A percentile compares a stretch with the other conserved stretches of the same genome.
Conservation (phyloP, 2,888 invertebrate species). For the Sericinus montela region DNA sequence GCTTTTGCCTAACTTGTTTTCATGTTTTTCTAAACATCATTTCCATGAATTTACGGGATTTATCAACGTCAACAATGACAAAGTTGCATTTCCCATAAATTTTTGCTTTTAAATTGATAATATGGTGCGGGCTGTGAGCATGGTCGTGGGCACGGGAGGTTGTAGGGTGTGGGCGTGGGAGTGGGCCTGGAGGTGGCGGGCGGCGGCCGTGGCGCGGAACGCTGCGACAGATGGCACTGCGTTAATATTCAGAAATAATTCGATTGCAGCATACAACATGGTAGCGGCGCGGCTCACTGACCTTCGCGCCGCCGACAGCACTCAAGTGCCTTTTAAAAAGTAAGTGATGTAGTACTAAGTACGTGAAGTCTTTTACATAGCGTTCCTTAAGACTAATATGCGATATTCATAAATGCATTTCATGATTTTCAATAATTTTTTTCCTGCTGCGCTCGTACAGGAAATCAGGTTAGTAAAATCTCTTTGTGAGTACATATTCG, state of each 20-base stretch:
- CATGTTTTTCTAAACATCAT: neutral
- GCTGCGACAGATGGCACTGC: conserved; percentile 47
- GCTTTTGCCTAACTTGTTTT: neutral
- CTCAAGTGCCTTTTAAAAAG: conserved; percentile 99
- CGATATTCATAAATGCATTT: no score
- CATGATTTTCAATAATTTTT: conserved; percentile 20
- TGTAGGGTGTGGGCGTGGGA: conserved; percentile 21
- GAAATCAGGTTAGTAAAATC: conserved; percentile 65
- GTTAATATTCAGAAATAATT: conserved; percentile 82
- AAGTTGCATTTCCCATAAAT: conserved; percentile 31
- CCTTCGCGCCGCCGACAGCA: conserved; percentile 95
- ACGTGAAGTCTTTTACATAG: no score
- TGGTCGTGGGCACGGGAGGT: conserved; percentile 16
- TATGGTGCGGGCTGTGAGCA: conserved; percentile 74
- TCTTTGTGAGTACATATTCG: neutral
- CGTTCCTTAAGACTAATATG: no score
- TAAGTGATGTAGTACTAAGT: conserved; percentile 81
- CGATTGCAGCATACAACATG: conserved; percentile 98
- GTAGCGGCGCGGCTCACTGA: conserved; percentile 98
- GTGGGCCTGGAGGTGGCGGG: conserved; percentile 33
- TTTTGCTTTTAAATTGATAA: conserved; percentile 65
- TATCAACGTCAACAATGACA: neutral
- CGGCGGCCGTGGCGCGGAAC: conserved; percentile 30
- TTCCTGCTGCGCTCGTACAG: conserved; percentile 43
- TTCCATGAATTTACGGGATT: conserved; percentile 2